Base-by-base conservation (phyloP, 2,888 invertebrate genomes). In the Mongoloraphidia duomilia region DNA sequence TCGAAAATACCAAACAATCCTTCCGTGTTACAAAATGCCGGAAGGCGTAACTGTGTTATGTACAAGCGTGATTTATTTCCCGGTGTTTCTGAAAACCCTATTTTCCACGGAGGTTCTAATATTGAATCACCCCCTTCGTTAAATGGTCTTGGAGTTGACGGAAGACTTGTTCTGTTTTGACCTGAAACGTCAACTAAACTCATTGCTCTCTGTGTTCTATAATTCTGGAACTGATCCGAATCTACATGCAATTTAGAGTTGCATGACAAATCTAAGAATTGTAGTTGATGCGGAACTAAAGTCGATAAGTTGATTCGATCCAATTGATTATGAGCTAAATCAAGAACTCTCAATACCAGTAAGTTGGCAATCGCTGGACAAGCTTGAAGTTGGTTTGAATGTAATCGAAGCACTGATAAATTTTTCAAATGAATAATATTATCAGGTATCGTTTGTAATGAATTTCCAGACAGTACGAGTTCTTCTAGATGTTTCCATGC, bases 181-280 rank as follows among this genome's bases (percentile, higher is more conserved):
- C 89, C 89, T 0, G 87, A 85, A 0, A 89, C 89, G 62, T 90
- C 89, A 0, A 90, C 83, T 33, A 90, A 69, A 59, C 87, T 88
- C 68, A 89, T 77, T 5, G 86, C 84, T 41, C 88, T 70, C 62
- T 86, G 84, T 38, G 84, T 82, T 66, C 84, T 74, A 59, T 87
- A 88, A 3, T 78, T 80, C 63, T 82, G 82, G 55, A 89, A 83
- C 63, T 89, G 87, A 41, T 84, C 77, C 11, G 86, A 84, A 60
- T 90, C 89, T 3, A 90, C 86, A 66, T 85, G 85, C 9, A 90
- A 69, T 58, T 85, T 81, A 41, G 80, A 74, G 60, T 90, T 90
- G 58, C 89, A 89, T 0, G 88, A 88, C 60, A 90, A 77, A 64
- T 90, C 90, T 43, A 90, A 70, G 64, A 87, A 89, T 62, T 88